These are phyloP conservation scores for Pollimyrus isidori DNA, from an alignment of 2,113 vertebrate species.

Conservation along the genomic window DNA sequence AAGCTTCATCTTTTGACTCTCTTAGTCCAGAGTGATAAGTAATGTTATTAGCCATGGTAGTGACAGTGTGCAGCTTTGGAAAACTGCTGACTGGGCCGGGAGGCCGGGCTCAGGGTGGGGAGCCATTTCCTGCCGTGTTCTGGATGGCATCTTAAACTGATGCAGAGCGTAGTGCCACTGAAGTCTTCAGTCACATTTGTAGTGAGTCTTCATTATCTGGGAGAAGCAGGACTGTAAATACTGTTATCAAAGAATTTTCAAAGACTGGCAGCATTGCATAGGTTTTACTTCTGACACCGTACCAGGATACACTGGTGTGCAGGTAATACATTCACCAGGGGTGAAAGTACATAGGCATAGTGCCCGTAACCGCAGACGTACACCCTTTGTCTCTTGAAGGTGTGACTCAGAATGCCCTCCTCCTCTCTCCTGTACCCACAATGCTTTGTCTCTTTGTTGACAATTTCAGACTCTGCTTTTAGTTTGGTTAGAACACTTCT, in stretches of 20 bases:
- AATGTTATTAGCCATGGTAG: neutral
- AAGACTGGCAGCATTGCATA: neutral
- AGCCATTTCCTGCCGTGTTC: neutral
- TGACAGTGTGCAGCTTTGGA: neutral
- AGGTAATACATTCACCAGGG: neutral
- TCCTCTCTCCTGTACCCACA: neutral
- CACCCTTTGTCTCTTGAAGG: neutral
- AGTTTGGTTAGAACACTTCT: neutral
- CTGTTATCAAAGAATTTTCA: neutral
- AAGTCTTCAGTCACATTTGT: neutral
- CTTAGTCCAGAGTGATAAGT: neutral
- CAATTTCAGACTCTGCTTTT: neutral
- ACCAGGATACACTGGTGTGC: neutral
- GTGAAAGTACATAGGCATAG: neutral
- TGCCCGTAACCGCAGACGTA: neutral
- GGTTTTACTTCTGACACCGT: neutral
- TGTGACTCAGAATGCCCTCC: neutral
- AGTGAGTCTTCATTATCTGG: neutral
- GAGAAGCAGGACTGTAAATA: neutral
- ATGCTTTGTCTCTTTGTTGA: neutral
- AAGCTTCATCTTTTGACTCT: neutral
- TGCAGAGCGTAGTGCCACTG: neutral
- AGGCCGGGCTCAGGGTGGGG: neutral
- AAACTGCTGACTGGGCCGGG: neutral
- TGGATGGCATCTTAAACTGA: neutral